Percentiles rank a stretch among this genome's conserved stretches.
Conservation (phyloP, 2,888 invertebrate genomes). For the Apamea anceps region DNA sequence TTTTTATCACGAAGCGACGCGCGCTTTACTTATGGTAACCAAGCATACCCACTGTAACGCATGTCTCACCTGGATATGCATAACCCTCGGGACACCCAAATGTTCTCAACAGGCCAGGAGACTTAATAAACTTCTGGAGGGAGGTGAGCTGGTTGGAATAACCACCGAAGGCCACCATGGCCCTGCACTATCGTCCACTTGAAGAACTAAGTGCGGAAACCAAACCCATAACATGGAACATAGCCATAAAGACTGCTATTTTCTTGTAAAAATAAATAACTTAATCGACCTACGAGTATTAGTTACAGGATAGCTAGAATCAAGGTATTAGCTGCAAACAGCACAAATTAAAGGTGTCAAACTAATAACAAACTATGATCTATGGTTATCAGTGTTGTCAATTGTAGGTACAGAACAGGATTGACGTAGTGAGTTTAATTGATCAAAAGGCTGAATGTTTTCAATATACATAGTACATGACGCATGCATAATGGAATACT, state of each 20-base stretch:
- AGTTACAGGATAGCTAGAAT: not conserved
- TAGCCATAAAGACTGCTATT: not conserved
- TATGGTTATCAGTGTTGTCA: conserved; percentile 14
- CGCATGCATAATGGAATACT: no score
- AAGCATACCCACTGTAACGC: not conserved
- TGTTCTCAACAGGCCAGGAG: no score
- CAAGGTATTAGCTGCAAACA: not conserved
- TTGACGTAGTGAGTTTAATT: not conserved
- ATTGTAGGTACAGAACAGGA: not conserved
- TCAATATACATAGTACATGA: no score
- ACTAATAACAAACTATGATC: conserved; percentile 18
- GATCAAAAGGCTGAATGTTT: not conserved
- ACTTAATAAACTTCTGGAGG: no score
- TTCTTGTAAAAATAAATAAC: not conserved
- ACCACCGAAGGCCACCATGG: no score
- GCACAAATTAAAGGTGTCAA: conserved; percentile 10
- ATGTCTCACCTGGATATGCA: no score
- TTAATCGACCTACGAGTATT: not conserved
- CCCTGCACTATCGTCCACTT: no score
- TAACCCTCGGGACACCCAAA: no score
- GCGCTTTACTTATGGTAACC: not conserved
- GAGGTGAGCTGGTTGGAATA: no score
- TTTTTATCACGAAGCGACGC: not conserved
- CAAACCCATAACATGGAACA: not conserved
- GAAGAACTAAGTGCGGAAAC: no score